A percentile compares a stretch with the other conserved stretches of the same genome.
Evolutionary conservation across 2,888 invertebrate genomes (phyloP).

Genomic region (Andrena marginata): DNA sequence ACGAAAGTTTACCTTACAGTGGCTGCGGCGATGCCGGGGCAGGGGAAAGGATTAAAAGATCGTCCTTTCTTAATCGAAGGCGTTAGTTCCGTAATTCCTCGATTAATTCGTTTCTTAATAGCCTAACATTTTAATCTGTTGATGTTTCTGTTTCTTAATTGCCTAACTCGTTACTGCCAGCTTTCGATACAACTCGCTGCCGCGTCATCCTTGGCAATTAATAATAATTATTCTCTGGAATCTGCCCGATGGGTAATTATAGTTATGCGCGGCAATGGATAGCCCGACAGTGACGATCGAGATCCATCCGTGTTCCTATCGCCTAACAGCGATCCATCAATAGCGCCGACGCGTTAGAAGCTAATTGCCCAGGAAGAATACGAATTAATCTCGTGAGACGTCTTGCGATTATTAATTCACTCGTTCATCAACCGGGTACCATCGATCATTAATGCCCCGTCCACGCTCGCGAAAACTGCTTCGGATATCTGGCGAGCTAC

Average conservation of each 20-base stretch:
- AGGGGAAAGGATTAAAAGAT: no score
- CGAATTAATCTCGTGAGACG: constrained; percentile 49
- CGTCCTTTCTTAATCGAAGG: neutral
- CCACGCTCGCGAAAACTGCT: neutral
- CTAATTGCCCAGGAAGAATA: constrained; percentile 48
- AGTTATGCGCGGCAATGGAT: neutral
- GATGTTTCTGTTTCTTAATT: no score
- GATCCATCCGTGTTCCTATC: neutral
- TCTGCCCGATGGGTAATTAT: neutral
- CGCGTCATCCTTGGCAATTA: no score
- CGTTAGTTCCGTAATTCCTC: no score
- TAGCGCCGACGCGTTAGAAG: constrained; percentile 27
- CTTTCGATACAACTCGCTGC: neutral
- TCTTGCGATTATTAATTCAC: constrained; percentile 39
- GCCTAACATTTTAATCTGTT: no score
- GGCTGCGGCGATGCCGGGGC: no score
- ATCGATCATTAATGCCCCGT: constrained; percentile 9
- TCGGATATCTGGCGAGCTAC: neutral
- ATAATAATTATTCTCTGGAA: neutral
- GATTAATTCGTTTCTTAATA: no score
- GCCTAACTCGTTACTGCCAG: neutral
- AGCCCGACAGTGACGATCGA: neutral
- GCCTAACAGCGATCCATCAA: constrained; percentile 26
- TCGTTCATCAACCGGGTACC: constrained; percentile 19
- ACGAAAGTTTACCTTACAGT: constrained; percentile 18